Conservation (phyloP, 2,113 vertebrate genomes). For the Cololabis saira region DNA sequence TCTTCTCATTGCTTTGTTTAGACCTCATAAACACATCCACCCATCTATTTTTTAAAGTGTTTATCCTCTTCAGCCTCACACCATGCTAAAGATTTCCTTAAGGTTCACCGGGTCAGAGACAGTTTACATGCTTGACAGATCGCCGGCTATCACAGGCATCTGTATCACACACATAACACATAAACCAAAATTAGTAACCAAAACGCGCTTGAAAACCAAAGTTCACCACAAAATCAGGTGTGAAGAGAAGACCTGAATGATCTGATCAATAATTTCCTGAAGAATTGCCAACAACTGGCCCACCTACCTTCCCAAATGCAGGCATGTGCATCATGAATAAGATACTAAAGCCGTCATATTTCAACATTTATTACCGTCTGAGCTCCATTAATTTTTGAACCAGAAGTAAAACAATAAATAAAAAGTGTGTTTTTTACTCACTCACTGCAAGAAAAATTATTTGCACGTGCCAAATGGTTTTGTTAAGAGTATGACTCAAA, state of each 20-base stretch:
- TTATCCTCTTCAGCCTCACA: too few relatives aligned
- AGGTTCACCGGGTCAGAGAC: constrained; percentile 14
- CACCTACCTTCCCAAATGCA: not conserved
- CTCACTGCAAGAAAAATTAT: too few relatives aligned
- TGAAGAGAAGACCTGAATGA: not conserved
- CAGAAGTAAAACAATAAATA: too few relatives aligned
- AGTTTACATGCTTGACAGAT: constrained; percentile 29
- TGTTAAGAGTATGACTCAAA: too few relatives aligned
- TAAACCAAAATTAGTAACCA: constrained; percentile 1
- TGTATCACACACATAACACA: too few relatives aligned
- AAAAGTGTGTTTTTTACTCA: too few relatives aligned
- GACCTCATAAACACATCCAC: constrained; percentile 10
- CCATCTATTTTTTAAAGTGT: constrained; percentile 13
- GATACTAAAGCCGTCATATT: too few relatives aligned
- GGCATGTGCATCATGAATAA: too few relatives aligned
- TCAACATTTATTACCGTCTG: too few relatives aligned
- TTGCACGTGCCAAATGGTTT: too few relatives aligned
- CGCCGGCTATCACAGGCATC: constrained; percentile 30
- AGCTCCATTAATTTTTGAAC: too few relatives aligned
- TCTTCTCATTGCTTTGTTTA: not conserved
- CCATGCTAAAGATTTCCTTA: constrained; percentile 25
- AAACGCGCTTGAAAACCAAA: not conserved
- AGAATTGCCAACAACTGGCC: not conserved
- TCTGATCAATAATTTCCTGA: not conserved
- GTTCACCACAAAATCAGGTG: not conserved